A percentile compares a stretch with the other conserved stretches of the same genome.
Conservation (phyloP, 2,113 vertebrate genomes). For the Thymallus thymallus region DNA sequence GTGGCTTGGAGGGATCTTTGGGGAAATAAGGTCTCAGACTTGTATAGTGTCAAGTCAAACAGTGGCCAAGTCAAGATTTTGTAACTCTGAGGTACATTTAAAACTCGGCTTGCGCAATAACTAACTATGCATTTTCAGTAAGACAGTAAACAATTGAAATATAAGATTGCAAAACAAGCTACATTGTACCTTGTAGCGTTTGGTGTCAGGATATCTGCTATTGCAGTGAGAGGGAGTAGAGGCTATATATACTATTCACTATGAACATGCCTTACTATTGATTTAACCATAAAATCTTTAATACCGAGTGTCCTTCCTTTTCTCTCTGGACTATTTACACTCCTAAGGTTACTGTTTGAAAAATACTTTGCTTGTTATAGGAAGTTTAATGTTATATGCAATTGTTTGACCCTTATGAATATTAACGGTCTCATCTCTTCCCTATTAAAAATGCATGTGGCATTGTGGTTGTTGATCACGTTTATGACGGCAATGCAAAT, state of each 20-base stretch:
- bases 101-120: background rate
- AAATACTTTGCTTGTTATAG: slow-evolving; percentile 71
- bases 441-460: slow-evolving; percentile 98
- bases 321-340: slow-evolving; percentile 62
- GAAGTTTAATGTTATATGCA: slow-evolving; percentile 87
- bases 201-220: background rate
- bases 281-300: slow-evolving; percentile 10
- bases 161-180: background rate
- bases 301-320: slow-evolving; percentile 25
- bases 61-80: background rate
- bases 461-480: slow-evolving; percentile 99
- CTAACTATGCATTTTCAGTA: background rate
- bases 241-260: background rate
- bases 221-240: background rate
- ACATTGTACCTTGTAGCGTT: background rate
- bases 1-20: background rate
- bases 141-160: background rate
- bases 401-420: slow-evolving; percentile 95
- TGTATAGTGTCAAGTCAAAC: slow-evolving; percentile 6
- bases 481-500: slow-evolving; percentile 99
- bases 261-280: background rate
- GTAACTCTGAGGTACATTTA: background rate
- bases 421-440: slow-evolving; percentile 84
- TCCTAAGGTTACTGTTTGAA: slow-evolving; percentile 60
- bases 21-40: background rate